phyloP scores from a whole-genome alignment of 2,113 vertebrate genomes.

The Paracanthobrama guichenoti region DNA sequence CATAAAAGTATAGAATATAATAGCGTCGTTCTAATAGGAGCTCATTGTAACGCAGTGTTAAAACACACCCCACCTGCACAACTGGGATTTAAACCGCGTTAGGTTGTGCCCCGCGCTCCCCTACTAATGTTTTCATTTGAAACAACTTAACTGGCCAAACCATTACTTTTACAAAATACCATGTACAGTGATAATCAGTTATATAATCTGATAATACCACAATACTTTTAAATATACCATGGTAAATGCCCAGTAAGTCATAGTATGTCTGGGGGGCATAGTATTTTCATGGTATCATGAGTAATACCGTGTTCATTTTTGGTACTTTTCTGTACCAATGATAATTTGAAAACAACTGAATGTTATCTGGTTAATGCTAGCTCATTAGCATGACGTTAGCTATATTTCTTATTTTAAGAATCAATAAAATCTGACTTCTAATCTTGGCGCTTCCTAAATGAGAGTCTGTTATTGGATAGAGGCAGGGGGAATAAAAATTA shows the following conservation, averaged over 20 bases:
- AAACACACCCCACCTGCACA: no score
- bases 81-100: no score
- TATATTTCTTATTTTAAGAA: slow-evolving; percentile 5
- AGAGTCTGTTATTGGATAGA: slow-evolving; percentile 35
- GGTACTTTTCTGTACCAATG: neutral
- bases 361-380: neutral
- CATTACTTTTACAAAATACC: neutral
- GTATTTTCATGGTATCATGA: neutral
- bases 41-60: no score
- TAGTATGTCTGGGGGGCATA: neutral
- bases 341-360: neutral
- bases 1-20: no score
- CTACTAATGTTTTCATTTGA: no score
- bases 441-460: slow-evolving; percentile 33
- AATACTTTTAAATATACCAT: neutral
- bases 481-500: slow-evolving; percentile 34
- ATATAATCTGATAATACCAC: neutral
- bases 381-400: neutral
- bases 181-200: neutral
- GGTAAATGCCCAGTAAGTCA: neutral
- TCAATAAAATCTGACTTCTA: slow-evolving; percentile 26
- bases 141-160: neutral
- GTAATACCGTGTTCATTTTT: neutral
- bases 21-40: no score
- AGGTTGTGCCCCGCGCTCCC: no score